Evolutionary conservation across 2,113 vertebrate genomes (phyloP).

Genomic region (Misgurnus mizolepis): DNA sequence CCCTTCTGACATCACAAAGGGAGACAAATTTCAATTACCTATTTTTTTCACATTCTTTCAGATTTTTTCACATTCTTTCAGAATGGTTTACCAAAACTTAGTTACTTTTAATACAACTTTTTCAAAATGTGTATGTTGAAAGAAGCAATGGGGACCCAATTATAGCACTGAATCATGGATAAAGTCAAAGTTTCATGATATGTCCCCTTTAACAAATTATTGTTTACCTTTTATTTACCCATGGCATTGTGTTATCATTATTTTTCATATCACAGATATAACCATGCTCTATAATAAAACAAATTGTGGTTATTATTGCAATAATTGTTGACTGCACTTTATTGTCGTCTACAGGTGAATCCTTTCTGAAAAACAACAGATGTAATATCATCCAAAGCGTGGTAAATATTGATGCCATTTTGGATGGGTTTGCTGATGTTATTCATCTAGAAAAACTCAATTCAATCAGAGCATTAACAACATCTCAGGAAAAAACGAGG

Average conservation of each 20-base stretch:
- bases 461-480: neutral
- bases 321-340: neutral
- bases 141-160: no score
- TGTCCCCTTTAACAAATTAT: no score
- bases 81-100: no score
- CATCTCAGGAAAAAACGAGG: neutral
- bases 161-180: no score
- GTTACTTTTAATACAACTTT: no score
- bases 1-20: no score
- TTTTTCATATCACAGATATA: neutral
- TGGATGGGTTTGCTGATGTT: neutral
- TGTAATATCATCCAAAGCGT: neutral
- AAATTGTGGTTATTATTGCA: neutral
- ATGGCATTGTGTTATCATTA: no score
- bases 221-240: neutral
- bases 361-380: neutral
- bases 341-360: constrained; percentile 1
- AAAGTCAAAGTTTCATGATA: no score
- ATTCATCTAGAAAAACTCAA: neutral
- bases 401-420: neutral
- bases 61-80: no score
- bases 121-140: no score
- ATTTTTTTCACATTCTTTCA: no score
- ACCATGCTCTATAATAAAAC: neutral
- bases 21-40: no score